Percentiles rank a stretch among this genome's conserved stretches.
phyloP scores from a whole-genome alignment of 2,797 vertebrate genomes.

The Sebastes nivosus region DNA sequence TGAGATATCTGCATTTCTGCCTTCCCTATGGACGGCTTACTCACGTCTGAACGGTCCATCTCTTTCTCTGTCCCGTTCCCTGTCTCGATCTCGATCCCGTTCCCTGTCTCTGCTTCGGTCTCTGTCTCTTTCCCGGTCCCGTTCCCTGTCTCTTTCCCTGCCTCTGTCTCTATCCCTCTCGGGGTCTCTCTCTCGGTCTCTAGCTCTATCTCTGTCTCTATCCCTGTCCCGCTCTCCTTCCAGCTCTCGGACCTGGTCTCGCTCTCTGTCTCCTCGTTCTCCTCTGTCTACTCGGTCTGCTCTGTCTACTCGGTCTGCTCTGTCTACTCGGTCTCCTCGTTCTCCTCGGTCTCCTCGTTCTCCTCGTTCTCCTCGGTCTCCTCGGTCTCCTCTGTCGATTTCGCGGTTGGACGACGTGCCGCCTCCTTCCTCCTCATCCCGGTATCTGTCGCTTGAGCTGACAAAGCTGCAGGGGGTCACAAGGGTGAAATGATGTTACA shows the following conservation, averaged over 20 bases:
- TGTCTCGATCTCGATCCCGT: constrained; percentile 52
- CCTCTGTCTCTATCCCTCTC: neutral
- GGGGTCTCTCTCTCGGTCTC: constrained; percentile 66
- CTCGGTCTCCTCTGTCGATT: constrained; percentile 56
- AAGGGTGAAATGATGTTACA: neutral
- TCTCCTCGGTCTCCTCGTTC: rapidly evolving
- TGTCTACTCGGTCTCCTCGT: rapidly evolving
- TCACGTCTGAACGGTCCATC: constrained; percentile 84
- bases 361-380: too few relatives aligned
- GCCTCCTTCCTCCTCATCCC: constrained; percentile 80
- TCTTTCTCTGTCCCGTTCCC: constrained; percentile 50
- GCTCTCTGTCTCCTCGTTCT: neutral
- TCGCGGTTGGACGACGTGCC: constrained; percentile 53
- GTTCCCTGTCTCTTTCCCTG: neutral
- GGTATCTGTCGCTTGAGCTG: constrained; percentile 85
- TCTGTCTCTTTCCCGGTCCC: constrained; percentile 8
- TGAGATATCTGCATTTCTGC: neutral
- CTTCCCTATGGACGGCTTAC: constrained; percentile 13
- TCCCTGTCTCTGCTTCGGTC: constrained; percentile 68
- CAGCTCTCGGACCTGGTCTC: too few relatives aligned
- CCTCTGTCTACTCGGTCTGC: constrained; percentile 32
- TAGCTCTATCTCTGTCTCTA: constrained; percentile 55
- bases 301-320: constrained; percentile 16
- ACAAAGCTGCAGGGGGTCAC: constrained; percentile 83
- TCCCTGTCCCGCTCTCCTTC: constrained; percentile 75